These are phyloP conservation scores for Columba janthina DNA, from an alignment of 2,113 vertebrate genomes.

Conservation along the genomic window DNA sequence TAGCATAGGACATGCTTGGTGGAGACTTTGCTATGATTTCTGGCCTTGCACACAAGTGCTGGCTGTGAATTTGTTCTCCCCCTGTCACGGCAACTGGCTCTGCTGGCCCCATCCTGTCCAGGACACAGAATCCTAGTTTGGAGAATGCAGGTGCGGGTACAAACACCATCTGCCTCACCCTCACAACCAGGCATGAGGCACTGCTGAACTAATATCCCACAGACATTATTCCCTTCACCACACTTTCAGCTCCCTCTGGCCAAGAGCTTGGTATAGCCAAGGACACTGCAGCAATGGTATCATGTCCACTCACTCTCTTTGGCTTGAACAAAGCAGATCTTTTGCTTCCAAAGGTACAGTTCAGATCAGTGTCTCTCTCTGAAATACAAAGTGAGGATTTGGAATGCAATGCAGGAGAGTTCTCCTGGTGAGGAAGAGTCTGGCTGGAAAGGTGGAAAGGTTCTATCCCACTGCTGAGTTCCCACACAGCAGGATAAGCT, in stretches of 20 bases:
- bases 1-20: neutral
- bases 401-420: neutral
- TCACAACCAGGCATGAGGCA: neutral
- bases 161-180: neutral
- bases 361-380: neutral
- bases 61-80: neutral
- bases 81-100: neutral
- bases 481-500: neutral
- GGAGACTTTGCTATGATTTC: neutral
- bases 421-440: neutral
- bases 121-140: neutral
- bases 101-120: neutral
- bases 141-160: neutral
- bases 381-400: neutral
- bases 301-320: neutral
- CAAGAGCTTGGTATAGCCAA: neutral
- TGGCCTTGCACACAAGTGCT: neutral
- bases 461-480: neutral
- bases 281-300: neutral
- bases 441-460: neutral
- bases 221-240: neutral
- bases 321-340: neutral
- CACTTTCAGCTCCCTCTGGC: neutral
- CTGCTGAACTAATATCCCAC: neutral
- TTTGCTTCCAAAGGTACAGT: neutral